These are phyloP conservation scores for Cladopsammia gracilis DNA, from an alignment of 64 coral and sea anemone species.

Conservation along the genomic window DNA sequence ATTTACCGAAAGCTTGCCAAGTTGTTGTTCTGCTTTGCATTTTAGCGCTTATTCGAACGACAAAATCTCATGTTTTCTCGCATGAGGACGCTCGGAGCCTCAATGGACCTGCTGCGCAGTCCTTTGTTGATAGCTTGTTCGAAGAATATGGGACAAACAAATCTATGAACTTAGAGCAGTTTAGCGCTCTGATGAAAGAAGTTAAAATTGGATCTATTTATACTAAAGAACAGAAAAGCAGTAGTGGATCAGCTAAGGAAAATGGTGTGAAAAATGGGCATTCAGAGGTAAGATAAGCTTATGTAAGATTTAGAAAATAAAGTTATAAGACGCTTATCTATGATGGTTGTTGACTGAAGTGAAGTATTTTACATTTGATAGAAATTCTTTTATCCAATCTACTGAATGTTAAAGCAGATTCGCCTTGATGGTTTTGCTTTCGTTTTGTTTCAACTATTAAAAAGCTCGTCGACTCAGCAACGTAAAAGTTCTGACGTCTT, in stretches of 20 bases:
- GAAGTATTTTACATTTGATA: neutral
- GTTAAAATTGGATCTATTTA: constrained; percentile 60
- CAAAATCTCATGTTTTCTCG: constrained; percentile 64
- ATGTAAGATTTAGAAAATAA: no score
- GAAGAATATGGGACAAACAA: constrained; percentile 84
- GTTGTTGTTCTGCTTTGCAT: neutral
- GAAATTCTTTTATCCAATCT: neutral
- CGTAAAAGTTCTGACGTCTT: no score
- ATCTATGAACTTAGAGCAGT: constrained; percentile 71
- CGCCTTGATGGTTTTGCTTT: no score
- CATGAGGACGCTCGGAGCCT: constrained; percentile 77
- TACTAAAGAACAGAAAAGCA: neutral
- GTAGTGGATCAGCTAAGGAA: neutral
- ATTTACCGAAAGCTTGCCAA: neutral
- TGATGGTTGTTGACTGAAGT: neutral
- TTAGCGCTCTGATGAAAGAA: constrained; percentile 61
- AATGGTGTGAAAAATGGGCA: constrained; percentile 24
- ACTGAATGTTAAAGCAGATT: no score
- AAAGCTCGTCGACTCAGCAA: no score
- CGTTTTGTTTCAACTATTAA: no score
- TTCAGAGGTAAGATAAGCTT: neutral
- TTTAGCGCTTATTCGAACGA: neutral
- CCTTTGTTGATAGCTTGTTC: constrained; percentile 78
- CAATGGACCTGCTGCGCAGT: constrained; percentile 15
- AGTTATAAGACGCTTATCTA: no score